Evolutionary conservation across 2,113 vertebrate species (phyloP).

Genomic region (Aythya baeri): DNA sequence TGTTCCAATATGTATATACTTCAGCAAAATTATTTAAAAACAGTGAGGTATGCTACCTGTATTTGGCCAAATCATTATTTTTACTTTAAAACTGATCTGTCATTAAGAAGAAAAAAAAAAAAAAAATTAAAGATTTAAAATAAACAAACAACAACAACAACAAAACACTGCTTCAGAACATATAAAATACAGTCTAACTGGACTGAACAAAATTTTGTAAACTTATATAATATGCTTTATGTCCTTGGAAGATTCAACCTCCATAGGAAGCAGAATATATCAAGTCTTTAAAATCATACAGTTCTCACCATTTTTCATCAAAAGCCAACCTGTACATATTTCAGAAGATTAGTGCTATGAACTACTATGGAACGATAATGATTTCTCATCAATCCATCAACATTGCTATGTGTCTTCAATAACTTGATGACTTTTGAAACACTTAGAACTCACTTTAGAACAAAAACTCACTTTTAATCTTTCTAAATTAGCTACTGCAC

Average conservation of each 20-base stretch:
- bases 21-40: not conserved
- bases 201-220: slow-evolving; percentile 1
- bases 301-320: slow-evolving; percentile 4
- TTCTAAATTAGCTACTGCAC: not conserved
- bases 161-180: not conserved
- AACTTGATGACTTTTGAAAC: not conserved
- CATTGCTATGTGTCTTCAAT: not conserved
- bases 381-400: not conserved
- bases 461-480: not conserved
- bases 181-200: not conserved
- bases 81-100: not conserved
- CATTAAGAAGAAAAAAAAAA: not conserved
- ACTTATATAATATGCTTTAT: not conserved
- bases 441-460: not conserved
- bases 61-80: not conserved
- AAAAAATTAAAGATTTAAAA: not conserved
- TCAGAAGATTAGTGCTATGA: not conserved
- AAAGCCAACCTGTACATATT: not conserved
- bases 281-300: not conserved
- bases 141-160: no score
- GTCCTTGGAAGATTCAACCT: not conserved
- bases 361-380: not conserved
- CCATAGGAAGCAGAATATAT: not conserved
- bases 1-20: not conserved
- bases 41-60: not conserved